Conservation (phyloP, 2,888 invertebrate species). For the Eilema griseolum region DNA sequence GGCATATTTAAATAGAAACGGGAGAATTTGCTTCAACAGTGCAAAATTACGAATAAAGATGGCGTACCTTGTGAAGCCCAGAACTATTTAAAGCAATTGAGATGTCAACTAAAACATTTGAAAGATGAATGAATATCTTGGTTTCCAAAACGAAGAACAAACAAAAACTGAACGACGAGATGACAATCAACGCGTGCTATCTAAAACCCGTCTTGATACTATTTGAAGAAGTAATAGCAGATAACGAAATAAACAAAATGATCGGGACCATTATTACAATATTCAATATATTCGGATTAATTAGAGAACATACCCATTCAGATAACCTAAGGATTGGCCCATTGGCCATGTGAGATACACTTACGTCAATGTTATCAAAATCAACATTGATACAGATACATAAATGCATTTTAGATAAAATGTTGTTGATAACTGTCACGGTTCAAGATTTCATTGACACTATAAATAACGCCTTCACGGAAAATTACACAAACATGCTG, state of each 20-base stretch:
- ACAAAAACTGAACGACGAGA: slow-evolving; percentile 22
- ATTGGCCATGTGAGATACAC: slow-evolving; percentile 59
- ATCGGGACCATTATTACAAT: slow-evolving; percentile 27
- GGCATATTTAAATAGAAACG: not conserved
- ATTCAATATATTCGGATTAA: slow-evolving; percentile 62
- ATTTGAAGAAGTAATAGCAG: slow-evolving; percentile 57
- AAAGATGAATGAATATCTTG: not conserved
- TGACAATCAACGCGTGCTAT: slow-evolving; percentile 49
- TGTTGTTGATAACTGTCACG: slow-evolving; percentile 63
- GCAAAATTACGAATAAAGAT: slow-evolving; percentile 10
- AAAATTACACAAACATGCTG: slow-evolving; percentile 53
- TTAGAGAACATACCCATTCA: slow-evolving; percentile 62
- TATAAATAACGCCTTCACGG: slow-evolving; percentile 60
- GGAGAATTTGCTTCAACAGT: not conserved
- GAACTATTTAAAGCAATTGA: slow-evolving; percentile 19
- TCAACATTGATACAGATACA: slow-evolving; percentile 57
- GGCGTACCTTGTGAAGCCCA: slow-evolving; percentile 30
- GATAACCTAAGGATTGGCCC: slow-evolving; percentile 69
- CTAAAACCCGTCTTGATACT: slow-evolving; percentile 46
- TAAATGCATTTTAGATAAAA: slow-evolving; percentile 55
- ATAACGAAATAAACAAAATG: slow-evolving; percentile 48
- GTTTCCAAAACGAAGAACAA: slow-evolving; percentile 7
- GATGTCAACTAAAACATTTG: slow-evolving; percentile 11
- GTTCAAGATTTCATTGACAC: slow-evolving; percentile 75
- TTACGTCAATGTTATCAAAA: slow-evolving; percentile 75